phyloP scores from a whole-genome alignment of 2,797 vertebrate genomes.

The Oreortyx pictus region DNA sequence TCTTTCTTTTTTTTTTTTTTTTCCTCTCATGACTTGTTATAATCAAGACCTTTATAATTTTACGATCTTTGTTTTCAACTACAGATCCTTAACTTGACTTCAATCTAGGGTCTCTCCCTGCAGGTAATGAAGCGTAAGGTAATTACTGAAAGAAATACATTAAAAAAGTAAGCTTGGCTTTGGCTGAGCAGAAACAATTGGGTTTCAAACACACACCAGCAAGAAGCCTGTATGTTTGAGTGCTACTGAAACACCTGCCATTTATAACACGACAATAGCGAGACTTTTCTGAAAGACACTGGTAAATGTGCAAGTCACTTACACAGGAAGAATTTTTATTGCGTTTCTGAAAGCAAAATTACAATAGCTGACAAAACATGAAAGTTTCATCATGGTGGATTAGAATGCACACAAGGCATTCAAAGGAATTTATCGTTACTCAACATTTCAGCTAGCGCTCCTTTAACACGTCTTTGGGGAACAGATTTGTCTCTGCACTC shows the following conservation, averaged over 20 bases:
- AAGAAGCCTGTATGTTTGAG: slow-evolving; percentile 69
- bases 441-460: slow-evolving; percentile 77
- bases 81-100: slow-evolving; percentile 41
- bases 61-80: slow-evolving; percentile 55
- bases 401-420: slow-evolving; percentile 73
- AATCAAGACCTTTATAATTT: slow-evolving; percentile 42
- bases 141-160: slow-evolving; percentile 73
- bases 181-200: slow-evolving; percentile 70
- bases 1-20: neutral
- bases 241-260: slow-evolving; percentile 72
- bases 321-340: slow-evolving; percentile 74
- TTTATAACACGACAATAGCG: slow-evolving; percentile 70
- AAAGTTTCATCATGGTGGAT: slow-evolving; percentile 79
- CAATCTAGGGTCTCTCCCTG: slow-evolving; percentile 39
- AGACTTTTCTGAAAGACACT: slow-evolving; percentile 74
- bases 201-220: slow-evolving; percentile 71
- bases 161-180: slow-evolving; percentile 70
- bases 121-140: slow-evolving; percentile 71
- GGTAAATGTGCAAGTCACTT: slow-evolving; percentile 77
- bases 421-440: slow-evolving; percentile 79
- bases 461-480: slow-evolving; percentile 75
- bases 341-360: slow-evolving; percentile 82
- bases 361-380: slow-evolving; percentile 84
- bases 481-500: slow-evolving; percentile 75
- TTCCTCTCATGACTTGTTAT: neutral